Conservation (phyloP, 2,797 vertebrate species). For the Arremon brunneinucha region DNA sequence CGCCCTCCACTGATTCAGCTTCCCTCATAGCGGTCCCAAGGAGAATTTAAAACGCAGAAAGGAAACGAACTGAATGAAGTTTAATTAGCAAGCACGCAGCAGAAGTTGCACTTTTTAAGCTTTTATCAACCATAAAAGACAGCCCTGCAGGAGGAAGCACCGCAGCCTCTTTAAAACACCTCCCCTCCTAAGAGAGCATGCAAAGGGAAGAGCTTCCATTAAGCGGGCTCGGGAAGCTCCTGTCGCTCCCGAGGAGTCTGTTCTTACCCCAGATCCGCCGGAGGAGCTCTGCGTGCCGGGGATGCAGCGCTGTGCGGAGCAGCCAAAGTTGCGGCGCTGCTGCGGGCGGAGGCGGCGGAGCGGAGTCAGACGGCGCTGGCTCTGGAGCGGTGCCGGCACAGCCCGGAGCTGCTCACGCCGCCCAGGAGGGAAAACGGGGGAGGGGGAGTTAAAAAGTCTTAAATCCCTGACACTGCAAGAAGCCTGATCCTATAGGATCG, state of each 20-base stretch:
- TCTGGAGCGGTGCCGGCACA: constrained; percentile 42
- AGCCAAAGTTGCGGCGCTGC: constrained; percentile 63
- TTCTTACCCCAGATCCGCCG: neutral
- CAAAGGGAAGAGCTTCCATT: neutral
- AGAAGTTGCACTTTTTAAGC: constrained; percentile 1
- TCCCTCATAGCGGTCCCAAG: neutral
- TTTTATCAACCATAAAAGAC: neutral
- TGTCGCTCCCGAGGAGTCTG: constrained; percentile 30
- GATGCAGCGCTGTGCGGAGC: neutral
- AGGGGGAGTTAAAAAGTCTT: constrained; percentile 47
- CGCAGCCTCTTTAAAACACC: neutral
- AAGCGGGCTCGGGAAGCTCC: neutral
- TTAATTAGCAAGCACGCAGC: constrained; percentile 9
- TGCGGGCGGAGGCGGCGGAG: neutral
- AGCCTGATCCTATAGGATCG: constrained; percentile 33
- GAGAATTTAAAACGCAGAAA: constrained; percentile 1
- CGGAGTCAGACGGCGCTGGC: constrained; percentile 61
- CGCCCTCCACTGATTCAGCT: constrained; percentile 4
- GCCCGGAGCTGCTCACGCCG: constrained; percentile 25
- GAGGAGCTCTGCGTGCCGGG: neutral
- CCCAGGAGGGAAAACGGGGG: neutral
- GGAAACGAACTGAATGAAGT: neutral
- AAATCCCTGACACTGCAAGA: constrained; percentile 75
- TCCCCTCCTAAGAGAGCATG: neutral
- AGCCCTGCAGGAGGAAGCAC: neutral